Percentiles rank a stretch among this genome's conserved stretches.
phyloP scores from a whole-genome alignment of 2,888 invertebrate genomes.

The Tetropium fuscum region DNA sequence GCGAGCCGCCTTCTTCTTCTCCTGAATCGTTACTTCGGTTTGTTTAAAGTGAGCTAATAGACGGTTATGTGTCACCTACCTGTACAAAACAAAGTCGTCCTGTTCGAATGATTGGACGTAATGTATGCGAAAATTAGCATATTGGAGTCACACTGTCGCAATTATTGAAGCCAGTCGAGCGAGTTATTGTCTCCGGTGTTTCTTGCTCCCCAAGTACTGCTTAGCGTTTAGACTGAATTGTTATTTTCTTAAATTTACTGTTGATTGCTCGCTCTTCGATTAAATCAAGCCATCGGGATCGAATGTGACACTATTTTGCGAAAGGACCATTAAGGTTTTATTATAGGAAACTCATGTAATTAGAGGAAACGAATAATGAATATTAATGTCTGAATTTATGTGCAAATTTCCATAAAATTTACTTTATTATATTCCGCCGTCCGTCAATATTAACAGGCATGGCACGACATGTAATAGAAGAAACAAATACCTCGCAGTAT shows the following conservation, averaged over 20 bases:
- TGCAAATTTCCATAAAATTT: slow-evolving; percentile 15
- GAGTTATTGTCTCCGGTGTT: slow-evolving; percentile 27
- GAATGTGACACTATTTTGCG: slow-evolving; percentile 22
- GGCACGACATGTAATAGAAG: no score
- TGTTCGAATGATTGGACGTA: slow-evolving; percentile 6
- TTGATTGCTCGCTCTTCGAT: slow-evolving; percentile 21
- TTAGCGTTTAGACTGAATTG: slow-evolving; percentile 7
- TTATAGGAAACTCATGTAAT: slow-evolving; percentile 20
- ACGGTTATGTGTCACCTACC: neutral
- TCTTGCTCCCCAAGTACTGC: slow-evolving; percentile 22
- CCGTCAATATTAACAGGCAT: no score
- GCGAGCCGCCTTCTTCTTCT: no score
- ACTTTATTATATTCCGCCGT: no score
- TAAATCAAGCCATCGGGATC: slow-evolving; percentile 22
- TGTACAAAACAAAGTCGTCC: neutral
- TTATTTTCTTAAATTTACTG: slow-evolving; percentile 27
- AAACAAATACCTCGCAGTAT: no score
- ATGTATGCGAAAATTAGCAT: slow-evolving; percentile 27
- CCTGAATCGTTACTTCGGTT: no score
- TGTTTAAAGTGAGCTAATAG: no score
- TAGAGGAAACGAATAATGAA: slow-evolving; percentile 27
- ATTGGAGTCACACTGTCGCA: slow-evolving; percentile 16
- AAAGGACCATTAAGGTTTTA: slow-evolving; percentile 9
- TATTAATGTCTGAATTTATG: slow-evolving; percentile 20
- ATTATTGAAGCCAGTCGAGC: slow-evolving; percentile 21